Evolutionary conservation across 2,113 vertebrate species (phyloP).

Genomic region (Apeltes quadracus): DNA sequence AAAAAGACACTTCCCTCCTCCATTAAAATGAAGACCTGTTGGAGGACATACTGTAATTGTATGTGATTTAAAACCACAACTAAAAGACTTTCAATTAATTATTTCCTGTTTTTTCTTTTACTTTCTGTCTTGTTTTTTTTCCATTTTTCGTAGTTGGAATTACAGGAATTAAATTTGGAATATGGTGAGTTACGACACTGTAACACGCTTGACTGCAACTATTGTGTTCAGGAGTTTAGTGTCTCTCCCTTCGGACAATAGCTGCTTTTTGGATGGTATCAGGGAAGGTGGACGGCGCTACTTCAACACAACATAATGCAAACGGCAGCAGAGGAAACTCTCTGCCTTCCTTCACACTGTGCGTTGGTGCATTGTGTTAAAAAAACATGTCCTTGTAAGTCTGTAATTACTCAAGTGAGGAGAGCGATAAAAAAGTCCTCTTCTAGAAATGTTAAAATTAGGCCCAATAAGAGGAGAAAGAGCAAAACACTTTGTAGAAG

Average conservation of each 20-base stretch:
- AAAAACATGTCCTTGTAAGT: constrained; percentile 30
- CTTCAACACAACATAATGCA: constrained; percentile 29
- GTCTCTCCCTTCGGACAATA: constrained; percentile 60
- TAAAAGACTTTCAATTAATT: constrained; percentile 70
- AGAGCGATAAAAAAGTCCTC: constrained; percentile 35
- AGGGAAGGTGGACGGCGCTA: constrained; percentile 23
- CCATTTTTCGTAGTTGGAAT: constrained; percentile 75
- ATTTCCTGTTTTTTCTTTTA: constrained; percentile 68
- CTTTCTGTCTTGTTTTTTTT: constrained; percentile 76
- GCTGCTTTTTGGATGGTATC: constrained; percentile 42
- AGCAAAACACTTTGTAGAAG: constrained; percentile 27
- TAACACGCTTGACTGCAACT: constrained; percentile 46
- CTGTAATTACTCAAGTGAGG: constrained; percentile 39
- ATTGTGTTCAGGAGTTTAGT: constrained; percentile 64
- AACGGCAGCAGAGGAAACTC: constrained; percentile 47
- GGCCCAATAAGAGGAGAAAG: constrained; percentile 32
- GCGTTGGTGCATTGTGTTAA: constrained; percentile 4
- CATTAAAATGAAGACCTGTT: constrained; percentile 44
- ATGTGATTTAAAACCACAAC: constrained; percentile 64
- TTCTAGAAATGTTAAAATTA: constrained; percentile 52
- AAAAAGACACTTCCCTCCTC: constrained; percentile 37
- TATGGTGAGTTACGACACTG: constrained; percentile 70
- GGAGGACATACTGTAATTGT: constrained; percentile 58
- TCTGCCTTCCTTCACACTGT: constrained; percentile 46
- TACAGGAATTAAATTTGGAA: constrained; percentile 67